A percentile compares a stretch with the other conserved stretches of the same genome.
Evolutionary conservation across 2,113 vertebrate genomes (phyloP).

Genomic region (Coracopsis vasa): DNA sequence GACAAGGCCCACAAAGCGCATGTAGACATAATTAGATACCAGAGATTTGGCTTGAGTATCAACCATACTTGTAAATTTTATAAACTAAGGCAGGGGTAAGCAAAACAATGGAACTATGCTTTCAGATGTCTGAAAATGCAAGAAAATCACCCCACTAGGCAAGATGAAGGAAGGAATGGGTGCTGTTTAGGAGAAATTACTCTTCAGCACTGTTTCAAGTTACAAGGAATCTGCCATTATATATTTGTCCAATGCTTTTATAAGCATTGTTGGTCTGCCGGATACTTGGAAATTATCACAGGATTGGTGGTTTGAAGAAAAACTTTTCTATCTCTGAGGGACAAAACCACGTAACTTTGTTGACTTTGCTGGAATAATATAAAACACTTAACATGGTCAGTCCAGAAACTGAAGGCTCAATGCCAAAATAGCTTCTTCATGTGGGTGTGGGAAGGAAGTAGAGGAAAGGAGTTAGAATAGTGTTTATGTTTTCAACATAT

Average conservation of each 20-base stretch:
- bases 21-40: background rate
- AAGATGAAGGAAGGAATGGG: background rate
- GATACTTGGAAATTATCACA: background rate
- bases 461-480: background rate
- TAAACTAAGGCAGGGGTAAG: background rate
- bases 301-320: background rate
- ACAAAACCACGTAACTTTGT: background rate
- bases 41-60: background rate
- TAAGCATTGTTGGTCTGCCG: accelerated
- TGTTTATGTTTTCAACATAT: background rate
- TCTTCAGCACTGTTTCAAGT: background rate
- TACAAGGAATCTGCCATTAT: background rate
- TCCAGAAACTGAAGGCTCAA: background rate
- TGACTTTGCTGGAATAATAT: background rate
- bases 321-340: background rate
- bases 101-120: background rate
- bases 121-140: background rate
- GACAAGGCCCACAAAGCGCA: background rate
- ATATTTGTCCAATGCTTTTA: background rate
- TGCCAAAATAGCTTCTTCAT: background rate
- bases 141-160: background rate
- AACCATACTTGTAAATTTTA: background rate
- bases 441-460: background rate
- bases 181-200: background rate
- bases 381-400: background rate